Conservation (phyloP, 2,797 vertebrate species). For the Halcyon badia region DNA sequence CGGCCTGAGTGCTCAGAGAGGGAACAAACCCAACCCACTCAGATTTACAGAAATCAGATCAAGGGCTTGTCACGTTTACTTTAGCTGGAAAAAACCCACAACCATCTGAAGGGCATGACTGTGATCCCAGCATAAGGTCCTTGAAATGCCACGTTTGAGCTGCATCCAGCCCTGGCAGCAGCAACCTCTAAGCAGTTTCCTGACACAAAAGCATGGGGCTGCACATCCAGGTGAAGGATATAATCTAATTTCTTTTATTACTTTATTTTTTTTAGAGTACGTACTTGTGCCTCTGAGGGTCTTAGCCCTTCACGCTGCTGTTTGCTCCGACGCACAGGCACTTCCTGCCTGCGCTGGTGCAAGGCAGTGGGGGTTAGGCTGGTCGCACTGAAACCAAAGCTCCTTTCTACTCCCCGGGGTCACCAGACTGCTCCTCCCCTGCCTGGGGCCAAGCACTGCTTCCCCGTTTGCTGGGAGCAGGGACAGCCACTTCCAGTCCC, state of each 20-base stretch:
- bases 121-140: not conserved
- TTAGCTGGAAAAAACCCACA: not conserved
- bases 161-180: not conserved
- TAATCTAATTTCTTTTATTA: not conserved
- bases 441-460: not conserved
- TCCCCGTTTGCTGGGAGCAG: not conserved
- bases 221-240: not conserved
- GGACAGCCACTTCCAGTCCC: not conserved
- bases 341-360: not conserved
- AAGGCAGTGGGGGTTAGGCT: not conserved
- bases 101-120: not conserved
- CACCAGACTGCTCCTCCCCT: not conserved
- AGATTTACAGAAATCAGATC: not conserved
- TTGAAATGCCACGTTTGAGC: not conserved
- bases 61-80: not conserved
- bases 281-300: not conserved
- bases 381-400: not conserved
- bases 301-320: accelerated
- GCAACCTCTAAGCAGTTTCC: not conserved
- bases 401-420: not conserved
- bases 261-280: too few relatives aligned
- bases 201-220: not conserved
- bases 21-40: not conserved
- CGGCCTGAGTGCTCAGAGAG: not conserved
- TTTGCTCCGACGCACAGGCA: not conserved